These are phyloP conservation scores for Cotesia vestalis DNA, from an alignment of 1,140 invertebrate species.

Conservation along the genomic window DNA sequence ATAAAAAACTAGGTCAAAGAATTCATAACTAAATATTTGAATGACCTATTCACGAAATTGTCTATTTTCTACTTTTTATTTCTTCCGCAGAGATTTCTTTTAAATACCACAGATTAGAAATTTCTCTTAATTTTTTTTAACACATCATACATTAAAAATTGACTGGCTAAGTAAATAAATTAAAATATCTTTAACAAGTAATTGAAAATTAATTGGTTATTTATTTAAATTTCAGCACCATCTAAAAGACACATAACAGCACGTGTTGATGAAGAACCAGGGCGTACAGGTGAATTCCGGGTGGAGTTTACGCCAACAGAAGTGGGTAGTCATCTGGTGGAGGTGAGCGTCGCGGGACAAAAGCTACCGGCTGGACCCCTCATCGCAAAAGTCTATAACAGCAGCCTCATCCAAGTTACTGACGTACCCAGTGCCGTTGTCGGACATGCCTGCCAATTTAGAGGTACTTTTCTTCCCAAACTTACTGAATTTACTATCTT, in stretches of 20 bases:
- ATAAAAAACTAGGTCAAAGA: no score
- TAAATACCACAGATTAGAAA: no score
- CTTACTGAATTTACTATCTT: no score
- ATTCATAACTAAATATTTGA: no score
- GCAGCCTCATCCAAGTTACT: constrained; percentile 88
- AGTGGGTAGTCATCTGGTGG: constrained; percentile 90
- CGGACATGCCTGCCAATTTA: constrained; percentile 91
- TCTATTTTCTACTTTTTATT: no score
- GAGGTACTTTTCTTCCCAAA: constrained; percentile 69
- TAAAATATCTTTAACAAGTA: no score
- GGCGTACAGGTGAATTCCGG: constrained; percentile 79
- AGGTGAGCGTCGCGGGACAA: constrained; percentile 85
- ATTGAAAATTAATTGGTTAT: constrained; percentile 9
- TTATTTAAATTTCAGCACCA: constrained; percentile 65
- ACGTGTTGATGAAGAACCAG: constrained; percentile 77
- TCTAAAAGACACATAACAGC: constrained; percentile 76
- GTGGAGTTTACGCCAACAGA: constrained; percentile 91
- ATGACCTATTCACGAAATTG: no score
- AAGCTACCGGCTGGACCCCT: constrained; percentile 86
- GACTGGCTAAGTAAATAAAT: no score
- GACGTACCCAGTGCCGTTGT: constrained; percentile 92
- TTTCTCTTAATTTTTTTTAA: neutral
- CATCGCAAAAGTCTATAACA: constrained; percentile 92
- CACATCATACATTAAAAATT: no score
- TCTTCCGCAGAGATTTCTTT: no score